Base-by-base conservation (phyloP, 2,113 vertebrate genomes). In the Sakesphorus luctuosus region DNA sequence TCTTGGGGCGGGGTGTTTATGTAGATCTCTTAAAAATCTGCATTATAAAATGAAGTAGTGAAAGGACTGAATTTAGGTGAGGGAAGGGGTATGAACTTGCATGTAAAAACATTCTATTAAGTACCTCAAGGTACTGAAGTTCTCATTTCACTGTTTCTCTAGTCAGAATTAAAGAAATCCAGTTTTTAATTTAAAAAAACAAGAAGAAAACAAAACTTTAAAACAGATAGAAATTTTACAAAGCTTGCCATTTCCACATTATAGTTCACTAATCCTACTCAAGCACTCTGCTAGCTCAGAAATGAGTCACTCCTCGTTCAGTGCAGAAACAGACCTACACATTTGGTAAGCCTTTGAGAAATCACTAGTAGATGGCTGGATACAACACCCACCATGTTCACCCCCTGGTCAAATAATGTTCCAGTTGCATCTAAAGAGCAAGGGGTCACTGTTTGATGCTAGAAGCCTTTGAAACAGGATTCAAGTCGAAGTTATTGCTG, bases 401-500 rank as follows among this genome's bases (percentile, higher is more conserved):
- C 65, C 63, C 44, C 79, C 50, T 62, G 29, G 53, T 79, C 73
- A 80, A 80, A 58, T 58, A 18, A 46, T 76, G 59, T 83, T 62
- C 55, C 43, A 65, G 26, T 73, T 83, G 6, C 72, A 86, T 44
- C 63, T 80, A 44, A 71, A 74, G 47, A 81, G 59, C 59, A 77
- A 67, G 38, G 11, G 18, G 43, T 95, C 83, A 87, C 23, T 46
- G 16, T 62, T 59, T 77, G 90, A 87, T 28, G 65, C 46, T 83
- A 71, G 24, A 73, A 80, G 65, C 53, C 65, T 95, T 80, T 88
- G 55, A 88, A 88, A 91, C 29, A 66, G 53, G 43, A 88, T 44
- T 91, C 65, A 91, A 59, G 67, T 75, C 23, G 44, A 73, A 58
- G 56, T 88, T 94, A 94, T 56, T 89, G 93, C 92, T 92, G 52